Evolutionary conservation across 2,888 invertebrate species (phyloP), one percentile per base, ranked within the genome.

Genomic region (Mesochorus sp.): DNA sequence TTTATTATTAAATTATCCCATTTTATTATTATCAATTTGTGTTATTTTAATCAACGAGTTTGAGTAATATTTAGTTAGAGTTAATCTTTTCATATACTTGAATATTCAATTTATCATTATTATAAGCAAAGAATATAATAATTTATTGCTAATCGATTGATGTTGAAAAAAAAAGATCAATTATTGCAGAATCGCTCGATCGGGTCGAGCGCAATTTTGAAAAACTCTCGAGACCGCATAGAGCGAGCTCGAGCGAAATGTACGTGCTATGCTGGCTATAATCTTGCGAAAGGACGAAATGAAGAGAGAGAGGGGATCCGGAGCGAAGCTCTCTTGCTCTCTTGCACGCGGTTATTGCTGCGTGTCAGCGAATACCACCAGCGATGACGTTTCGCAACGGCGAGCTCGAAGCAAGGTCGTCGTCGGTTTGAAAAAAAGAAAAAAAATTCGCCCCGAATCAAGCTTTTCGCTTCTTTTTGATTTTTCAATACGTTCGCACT

Each of bases 211-310:
- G n/a, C n/a, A n/a, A n/a, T n/a, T n/a, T n/a, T n/a, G n/a, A n/a
- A n/a, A n/a, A n/a, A n/a, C 81, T 83, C 81, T 80, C 55, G 62
- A 80, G 80, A 66, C 42, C 80, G 82, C 80, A 76, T 31, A 24
- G 51, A 64, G 57, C 68, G 67, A 67, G 83, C 83, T 49, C 68
- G 67, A 67, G 83, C 83, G 80, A 84, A 84, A 84, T 80, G 80
- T 81, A 82, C 79, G 80, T n/a, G n/a, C 72, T 67, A 74, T 77
- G 76, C 79, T 76, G 71, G 53, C 82, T 82, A 79, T 73, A 42
- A 59, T 79, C 76, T 85, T 82, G 79, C 81, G 78, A 83, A 82
- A 81, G 70, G 49, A 76, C 64, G 55, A 72, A 57, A 37, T 26
- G 26, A 28, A 31, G 59, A 51, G 42, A 14, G 42, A 34, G 21